Evolutionary conservation across 2,113 vertebrate species (phyloP).

Genomic region (Amphiprion ocellaris): DNA sequence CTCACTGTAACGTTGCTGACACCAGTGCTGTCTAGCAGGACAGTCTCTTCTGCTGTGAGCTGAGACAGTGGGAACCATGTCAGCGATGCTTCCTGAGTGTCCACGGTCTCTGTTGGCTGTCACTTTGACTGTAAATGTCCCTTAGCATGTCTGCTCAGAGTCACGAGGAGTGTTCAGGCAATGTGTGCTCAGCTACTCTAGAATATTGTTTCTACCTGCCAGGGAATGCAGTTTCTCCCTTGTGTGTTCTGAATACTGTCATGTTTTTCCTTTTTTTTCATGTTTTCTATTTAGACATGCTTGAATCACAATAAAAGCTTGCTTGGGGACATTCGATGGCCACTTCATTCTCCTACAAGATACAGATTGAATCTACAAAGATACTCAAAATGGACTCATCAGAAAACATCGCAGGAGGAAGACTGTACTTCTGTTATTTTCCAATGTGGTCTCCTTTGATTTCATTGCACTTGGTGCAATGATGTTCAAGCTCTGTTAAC

Average conservation of each 20-base stretch:
- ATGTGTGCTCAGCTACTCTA: background rate
- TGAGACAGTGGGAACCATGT: slow-evolving; percentile 38
- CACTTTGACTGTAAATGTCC: background rate
- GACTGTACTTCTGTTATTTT: too few relatives aligned
- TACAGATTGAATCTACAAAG: too few relatives aligned
- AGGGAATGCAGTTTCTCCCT: background rate
- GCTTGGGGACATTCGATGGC: too few relatives aligned
- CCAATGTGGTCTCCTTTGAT: too few relatives aligned
- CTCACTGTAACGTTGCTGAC: slow-evolving; percentile 43
- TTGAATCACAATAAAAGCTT: too few relatives aligned
- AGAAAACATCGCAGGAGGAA: too few relatives aligned
- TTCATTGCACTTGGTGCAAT: too few relatives aligned
- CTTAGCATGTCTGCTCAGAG: background rate
- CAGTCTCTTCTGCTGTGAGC: slow-evolving; percentile 24
- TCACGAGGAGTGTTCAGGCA: background rate
- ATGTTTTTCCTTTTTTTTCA: background rate
- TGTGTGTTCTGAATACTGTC: too few relatives aligned
- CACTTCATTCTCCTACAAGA: too few relatives aligned
- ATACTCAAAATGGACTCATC: too few relatives aligned
- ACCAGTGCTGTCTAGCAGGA: slow-evolving; percentile 12
- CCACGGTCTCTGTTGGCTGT: slow-evolving; percentile 35
- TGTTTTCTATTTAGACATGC: background rate
- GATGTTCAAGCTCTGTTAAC: too few relatives aligned
- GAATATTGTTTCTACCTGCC: background rate
- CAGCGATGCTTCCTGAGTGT: slow-evolving; percentile 21